A percentile compares a stretch with the other conserved stretches of the same genome.
Conservation (phyloP, 1,140 invertebrate genomes). For the Caenorhabditis remanei region DNA sequence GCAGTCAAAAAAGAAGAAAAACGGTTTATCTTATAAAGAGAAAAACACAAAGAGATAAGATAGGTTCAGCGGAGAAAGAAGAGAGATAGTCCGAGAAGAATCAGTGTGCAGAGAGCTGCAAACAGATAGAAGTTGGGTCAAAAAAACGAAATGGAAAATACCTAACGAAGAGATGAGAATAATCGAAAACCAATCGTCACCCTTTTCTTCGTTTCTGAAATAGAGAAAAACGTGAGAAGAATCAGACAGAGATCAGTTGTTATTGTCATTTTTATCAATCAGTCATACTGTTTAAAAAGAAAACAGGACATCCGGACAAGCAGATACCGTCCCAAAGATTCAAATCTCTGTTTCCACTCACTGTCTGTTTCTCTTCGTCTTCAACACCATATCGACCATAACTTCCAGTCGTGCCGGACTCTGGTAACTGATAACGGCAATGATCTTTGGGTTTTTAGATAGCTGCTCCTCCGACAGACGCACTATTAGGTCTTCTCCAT, state of each 20-base stretch:
- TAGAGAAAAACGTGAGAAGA: background rate
- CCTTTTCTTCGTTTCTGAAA: background rate
- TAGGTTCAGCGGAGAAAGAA: background rate
- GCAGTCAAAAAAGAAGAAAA: background rate
- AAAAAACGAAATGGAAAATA: background rate
- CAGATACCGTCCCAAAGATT: no score
- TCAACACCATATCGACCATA: constrained; percentile 3
- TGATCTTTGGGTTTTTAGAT: constrained; percentile 28
- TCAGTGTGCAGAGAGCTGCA: background rate
- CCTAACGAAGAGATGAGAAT: constrained; percentile 5
- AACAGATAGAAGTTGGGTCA: background rate
- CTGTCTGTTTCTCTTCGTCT: constrained; percentile 16
- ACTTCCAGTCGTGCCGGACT: constrained; percentile 12
- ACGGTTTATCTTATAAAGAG: background rate
- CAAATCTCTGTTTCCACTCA: background rate
- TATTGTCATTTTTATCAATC: no score
- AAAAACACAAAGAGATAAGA: constrained; percentile 5
- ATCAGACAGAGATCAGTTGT: no score
- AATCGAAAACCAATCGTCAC: constrained; percentile 13
- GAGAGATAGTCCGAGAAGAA: background rate
- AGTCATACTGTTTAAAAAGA: no score
- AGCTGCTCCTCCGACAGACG: constrained; percentile 2
- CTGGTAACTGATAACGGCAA: constrained; percentile 33
- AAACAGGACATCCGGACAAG: no score
- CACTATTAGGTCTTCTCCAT: constrained; percentile 14